These are phyloP conservation scores for Drosophila punjabiensis DNA, from an alignment of 1,140 invertebrate genomes.

Conservation along the genomic window DNA sequence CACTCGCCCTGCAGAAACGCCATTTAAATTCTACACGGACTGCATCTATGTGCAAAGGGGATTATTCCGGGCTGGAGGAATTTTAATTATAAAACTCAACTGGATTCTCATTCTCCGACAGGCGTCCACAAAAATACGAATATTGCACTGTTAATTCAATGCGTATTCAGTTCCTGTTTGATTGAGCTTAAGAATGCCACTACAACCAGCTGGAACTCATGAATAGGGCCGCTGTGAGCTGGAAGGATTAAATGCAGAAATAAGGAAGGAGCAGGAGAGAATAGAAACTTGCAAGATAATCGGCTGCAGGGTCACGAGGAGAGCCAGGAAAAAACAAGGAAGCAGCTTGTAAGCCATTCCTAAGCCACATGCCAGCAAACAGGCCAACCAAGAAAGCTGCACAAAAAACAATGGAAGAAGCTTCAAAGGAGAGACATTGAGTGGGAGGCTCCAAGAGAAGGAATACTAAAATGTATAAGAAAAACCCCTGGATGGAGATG, in stretches of 20 bases:
- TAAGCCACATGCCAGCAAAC: conserved; percentile 44
- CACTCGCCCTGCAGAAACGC: conserved; percentile 13
- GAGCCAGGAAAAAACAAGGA: conserved; percentile 32
- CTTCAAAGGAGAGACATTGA: conserved; percentile 2
- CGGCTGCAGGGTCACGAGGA: conserved; percentile 28
- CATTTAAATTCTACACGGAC: conserved; percentile 45
- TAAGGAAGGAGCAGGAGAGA: not conserved
- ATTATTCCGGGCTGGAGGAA: conserved; percentile 3
- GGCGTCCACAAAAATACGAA: conserved; percentile 9
- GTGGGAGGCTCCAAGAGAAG: not conserved
- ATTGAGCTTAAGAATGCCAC: conserved; percentile 40
- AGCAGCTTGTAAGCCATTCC: conserved; percentile 42
- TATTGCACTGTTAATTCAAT: conserved; percentile 33
- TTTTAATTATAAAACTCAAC: conserved; percentile 43
- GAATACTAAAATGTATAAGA: not conserved
- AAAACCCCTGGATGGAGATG: not conserved
- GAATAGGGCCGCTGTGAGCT: conserved; percentile 18
- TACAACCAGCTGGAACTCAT: conserved; percentile 20
- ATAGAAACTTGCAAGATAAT: conserved; percentile 35
- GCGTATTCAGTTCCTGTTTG: conserved; percentile 21
- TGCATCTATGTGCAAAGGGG: conserved; percentile 20
- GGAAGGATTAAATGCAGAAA: conserved; percentile 25
- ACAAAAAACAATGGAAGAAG: conserved; percentile 22
- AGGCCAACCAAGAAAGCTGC: conserved; percentile 12
- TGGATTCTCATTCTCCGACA: conserved; percentile 16